Base-by-base conservation (phyloP, 2,797 vertebrate genomes). In the Mormyrus hasselquistii region DNA sequence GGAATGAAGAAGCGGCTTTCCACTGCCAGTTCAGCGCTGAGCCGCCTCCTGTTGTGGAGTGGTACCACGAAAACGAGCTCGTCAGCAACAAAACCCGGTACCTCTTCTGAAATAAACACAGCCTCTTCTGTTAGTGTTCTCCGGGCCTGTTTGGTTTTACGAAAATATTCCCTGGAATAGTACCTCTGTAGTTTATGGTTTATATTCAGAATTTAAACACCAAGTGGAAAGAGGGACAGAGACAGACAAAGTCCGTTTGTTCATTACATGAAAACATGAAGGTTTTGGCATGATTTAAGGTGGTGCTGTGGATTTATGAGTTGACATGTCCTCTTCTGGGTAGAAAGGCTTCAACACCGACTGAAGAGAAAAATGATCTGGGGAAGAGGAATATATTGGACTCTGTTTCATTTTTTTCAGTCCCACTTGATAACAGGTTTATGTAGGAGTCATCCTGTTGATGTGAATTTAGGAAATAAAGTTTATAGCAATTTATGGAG, bases 11-110 rank as follows among this genome's bases (percentile, higher is more conserved):
- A 88, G 97, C 96, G 25, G 93, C 96, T 91, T 97, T 97, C 59
- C 95, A 97, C 90, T 97, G 97, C 92, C 96, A 96, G 92, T 97
- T 97, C 91, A 93, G 94, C 2, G 97, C 97, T 0, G 93, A 96
- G 52, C 97, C 97, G 0, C 93, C 95, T 50, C 97, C 97, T 0
- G 94, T 90, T 0, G 95, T 96, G 57, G 95, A 96, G 57, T 97
- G 97, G 97, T 92, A 96, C 91, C 96, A 96, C 79, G 96, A 96
- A 50, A 95, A 95, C 14, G 95, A 93, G 14, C 94, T 92, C n/a
- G 73, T 97, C 91, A 89, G 90, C 87, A 97, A 97, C 93, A 96
- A 94, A 91, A 96, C 94, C 90, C 96, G 97, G 97, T 97, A 95
- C 53, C 34, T 19, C 14, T 57, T 38, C 52, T 52, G 52, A 19